phyloP scores from a whole-genome alignment of 2,113 vertebrate species.

The Scomber colias region DNA sequence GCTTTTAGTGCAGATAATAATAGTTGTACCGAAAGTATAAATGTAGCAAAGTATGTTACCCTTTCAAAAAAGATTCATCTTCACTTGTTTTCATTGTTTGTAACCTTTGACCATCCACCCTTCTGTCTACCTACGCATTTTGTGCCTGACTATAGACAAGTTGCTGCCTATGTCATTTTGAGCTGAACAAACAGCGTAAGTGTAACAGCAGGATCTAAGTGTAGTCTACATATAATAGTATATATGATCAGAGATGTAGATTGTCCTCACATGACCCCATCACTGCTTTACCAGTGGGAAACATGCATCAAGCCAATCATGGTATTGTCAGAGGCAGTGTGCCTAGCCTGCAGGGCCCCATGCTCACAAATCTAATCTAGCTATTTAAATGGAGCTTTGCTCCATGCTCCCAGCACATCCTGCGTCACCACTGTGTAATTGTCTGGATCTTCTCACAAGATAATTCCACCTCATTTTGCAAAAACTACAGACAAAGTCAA shows the following conservation, averaged over 20 bases:
- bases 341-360: conserved; percentile 59
- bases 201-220: not conserved
- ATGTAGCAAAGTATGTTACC: not conserved
- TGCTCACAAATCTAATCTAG: conserved; percentile 78
- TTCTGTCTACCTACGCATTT: not conserved
- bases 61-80: not conserved
- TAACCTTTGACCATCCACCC: no score
- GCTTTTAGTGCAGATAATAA: not conserved
- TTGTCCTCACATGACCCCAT: conserved; percentile 46
- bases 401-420: conserved; percentile 51
- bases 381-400: conserved; percentile 74
- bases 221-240: not conserved
- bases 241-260: conserved; percentile 6
- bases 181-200: not conserved
- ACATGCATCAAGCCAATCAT: conserved; percentile 56
- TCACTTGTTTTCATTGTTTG: not conserved
- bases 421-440: conserved; percentile 73
- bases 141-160: not conserved
- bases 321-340: conserved; percentile 56
- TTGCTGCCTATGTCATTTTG: not conserved
- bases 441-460: conserved; percentile 74
- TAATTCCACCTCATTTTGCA: conserved; percentile 68
- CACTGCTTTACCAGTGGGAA: conserved; percentile 30
- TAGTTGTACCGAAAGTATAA: not conserved
- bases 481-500: conserved; percentile 40